phyloP scores from a whole-genome alignment of 2,888 invertebrate genomes.

The Doris montereyensis region DNA sequence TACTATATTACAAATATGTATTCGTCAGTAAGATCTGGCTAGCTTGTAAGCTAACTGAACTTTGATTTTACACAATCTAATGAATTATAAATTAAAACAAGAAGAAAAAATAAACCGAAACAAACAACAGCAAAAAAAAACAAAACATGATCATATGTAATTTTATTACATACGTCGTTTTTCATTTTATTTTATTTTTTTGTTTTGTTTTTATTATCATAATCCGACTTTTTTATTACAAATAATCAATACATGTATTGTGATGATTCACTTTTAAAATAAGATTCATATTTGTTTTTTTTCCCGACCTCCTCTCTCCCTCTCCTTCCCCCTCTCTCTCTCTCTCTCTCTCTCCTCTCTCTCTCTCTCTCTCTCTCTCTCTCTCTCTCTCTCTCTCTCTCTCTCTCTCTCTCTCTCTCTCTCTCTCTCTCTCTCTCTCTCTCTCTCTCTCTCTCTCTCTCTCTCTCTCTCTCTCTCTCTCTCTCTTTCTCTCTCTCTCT shows the following conservation, averaged over 20 bases:
- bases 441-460: conserved; percentile 2
- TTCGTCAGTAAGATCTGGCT: no score
- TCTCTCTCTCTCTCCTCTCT: conserved; percentile 2
- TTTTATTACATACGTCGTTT: no score
- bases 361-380: not conserved
- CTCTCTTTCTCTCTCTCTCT: not conserved
- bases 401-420: conserved; percentile 23
- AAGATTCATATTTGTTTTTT: not conserved
- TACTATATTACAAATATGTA: no score
- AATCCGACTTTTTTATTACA: not conserved
- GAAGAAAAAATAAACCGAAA: no score
- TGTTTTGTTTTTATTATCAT: not conserved
- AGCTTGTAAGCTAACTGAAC: no score
- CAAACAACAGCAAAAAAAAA: no score
- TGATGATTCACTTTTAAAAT: no score
- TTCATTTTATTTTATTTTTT: no score
- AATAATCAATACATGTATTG: no score
- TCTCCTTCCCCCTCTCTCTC: conserved; percentile 22
- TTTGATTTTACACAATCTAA: no score
- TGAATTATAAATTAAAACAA: no score
- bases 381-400: conserved; percentile 12
- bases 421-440: conserved; percentile 8
- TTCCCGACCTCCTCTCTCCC: not conserved
- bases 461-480: not conserved
- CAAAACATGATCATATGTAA: no score